Conservation (phyloP, 1,140 invertebrate genomes). For the Ostrea denselamellosa region DNA sequence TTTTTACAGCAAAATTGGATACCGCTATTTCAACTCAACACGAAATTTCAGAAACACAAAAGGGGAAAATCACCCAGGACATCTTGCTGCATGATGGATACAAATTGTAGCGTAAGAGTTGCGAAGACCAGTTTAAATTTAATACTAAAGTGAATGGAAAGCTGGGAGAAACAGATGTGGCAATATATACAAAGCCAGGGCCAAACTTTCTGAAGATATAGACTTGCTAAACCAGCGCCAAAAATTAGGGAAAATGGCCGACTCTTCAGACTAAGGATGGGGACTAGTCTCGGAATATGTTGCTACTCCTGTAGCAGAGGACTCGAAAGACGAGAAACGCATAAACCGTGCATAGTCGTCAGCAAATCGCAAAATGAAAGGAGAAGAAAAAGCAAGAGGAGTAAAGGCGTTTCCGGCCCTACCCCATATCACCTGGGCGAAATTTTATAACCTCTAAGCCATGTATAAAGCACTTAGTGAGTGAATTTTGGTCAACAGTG, state of each 20-base stretch:
- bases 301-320: not conserved
- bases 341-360: not conserved
- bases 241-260: conserved; percentile 46
- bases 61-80: too few relatives aligned
- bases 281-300: conserved; percentile 24
- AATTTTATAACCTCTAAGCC: too few relatives aligned
- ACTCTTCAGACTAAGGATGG: conserved; percentile 38
- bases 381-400: not conserved
- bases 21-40: too few relatives aligned
- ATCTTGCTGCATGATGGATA: too few relatives aligned
- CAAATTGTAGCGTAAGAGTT: too few relatives aligned
- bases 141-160: too few relatives aligned
- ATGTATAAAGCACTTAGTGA: not conserved
- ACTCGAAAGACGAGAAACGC: conserved; percentile 38
- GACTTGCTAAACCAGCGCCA: not conserved
- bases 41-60: too few relatives aligned
- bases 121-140: too few relatives aligned
- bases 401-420: not conserved
- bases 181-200: too few relatives aligned
- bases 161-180: too few relatives aligned
- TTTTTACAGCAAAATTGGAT: too few relatives aligned
- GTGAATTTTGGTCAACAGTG: not conserved
- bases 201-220: conserved; percentile 28
- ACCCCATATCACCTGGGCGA: not conserved
- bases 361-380: not conserved